phyloP scores from a whole-genome alignment of 1,140 invertebrate genomes.

The Scaptodrosophila lebanonensis region DNA sequence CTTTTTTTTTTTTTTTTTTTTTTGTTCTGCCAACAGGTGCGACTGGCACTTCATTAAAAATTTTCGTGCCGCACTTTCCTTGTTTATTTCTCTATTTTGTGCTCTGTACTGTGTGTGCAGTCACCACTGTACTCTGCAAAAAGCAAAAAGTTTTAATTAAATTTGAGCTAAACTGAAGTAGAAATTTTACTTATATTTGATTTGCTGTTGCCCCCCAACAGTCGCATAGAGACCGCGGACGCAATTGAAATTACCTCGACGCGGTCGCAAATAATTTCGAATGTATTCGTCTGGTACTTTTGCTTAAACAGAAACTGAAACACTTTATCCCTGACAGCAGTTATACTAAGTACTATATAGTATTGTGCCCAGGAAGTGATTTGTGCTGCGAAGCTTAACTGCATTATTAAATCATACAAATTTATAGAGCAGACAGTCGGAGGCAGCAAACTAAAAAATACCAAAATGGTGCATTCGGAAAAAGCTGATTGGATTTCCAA shows the following conservation, averaged over 20 bases:
- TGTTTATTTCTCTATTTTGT: not conserved
- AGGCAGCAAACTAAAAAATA: too few species aligned
- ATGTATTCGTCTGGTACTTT: too few species aligned
- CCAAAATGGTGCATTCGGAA: too few species aligned
- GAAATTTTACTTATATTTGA: constrained; percentile 68
- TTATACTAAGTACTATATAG: too few species aligned
- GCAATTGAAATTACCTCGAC: constrained; percentile 40
- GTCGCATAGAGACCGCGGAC: constrained; percentile 51
- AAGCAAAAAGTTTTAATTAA: constrained; percentile 64
- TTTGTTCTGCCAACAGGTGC: constrained; percentile 56
- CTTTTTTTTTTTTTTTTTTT: not conserved
- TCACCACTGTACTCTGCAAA: constrained; percentile 20
- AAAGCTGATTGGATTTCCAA: too few species aligned
- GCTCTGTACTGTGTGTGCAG: not conserved
- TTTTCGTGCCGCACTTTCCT: constrained; percentile 21
- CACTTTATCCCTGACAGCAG: too few species aligned
- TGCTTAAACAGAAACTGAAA: too few species aligned
- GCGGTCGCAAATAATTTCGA: too few species aligned
- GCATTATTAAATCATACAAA: too few species aligned
- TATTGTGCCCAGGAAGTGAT: too few species aligned
- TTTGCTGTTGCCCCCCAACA: constrained; percentile 63
- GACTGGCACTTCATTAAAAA: constrained; percentile 61
- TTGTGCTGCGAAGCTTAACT: too few species aligned
- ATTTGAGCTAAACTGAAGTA: constrained; percentile 49
- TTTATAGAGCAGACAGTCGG: too few species aligned